These are phyloP conservation scores for Sylvietta virens DNA, from an alignment of 2,113 vertebrate species.

Conservation along the genomic window DNA sequence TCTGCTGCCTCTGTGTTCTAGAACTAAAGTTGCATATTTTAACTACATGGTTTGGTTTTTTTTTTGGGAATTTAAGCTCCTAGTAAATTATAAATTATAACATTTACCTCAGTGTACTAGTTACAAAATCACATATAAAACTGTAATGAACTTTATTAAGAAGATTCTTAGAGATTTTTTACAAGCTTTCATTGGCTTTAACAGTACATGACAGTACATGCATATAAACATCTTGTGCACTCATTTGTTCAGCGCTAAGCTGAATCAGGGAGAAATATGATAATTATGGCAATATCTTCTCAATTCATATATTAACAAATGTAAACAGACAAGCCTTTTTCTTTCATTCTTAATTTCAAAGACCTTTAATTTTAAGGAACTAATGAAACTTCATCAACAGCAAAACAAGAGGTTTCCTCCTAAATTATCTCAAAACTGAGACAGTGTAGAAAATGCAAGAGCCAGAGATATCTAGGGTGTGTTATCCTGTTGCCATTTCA, in stretches of 20 bases:
- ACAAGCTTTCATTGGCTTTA: neutral
- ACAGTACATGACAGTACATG: neutral
- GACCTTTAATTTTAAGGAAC: too few relatives aligned
- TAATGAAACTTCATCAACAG: neutral
- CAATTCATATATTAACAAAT: neutral
- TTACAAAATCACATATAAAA: neutral
- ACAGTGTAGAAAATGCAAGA: neutral
- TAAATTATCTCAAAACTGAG: neutral
- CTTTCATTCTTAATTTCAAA: neutral
- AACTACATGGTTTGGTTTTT: neutral
- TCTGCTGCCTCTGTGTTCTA: neutral
- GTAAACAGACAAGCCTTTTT: neutral
- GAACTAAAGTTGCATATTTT: neutral
- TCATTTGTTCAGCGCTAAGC: neutral
- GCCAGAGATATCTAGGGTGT: neutral
- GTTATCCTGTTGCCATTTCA: neutral
- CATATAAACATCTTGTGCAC: neutral
- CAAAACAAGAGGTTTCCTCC: neutral
- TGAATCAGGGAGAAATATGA: neutral
- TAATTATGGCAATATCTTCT: neutral
- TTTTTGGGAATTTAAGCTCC: neutral
- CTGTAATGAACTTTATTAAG: neutral
- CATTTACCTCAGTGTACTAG: neutral
- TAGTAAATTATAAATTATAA: neutral
- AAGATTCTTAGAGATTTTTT: constrained; percentile 1